Conservation (phyloP, 2,888 invertebrate genomes). For the Malachius bipustulatus region DNA sequence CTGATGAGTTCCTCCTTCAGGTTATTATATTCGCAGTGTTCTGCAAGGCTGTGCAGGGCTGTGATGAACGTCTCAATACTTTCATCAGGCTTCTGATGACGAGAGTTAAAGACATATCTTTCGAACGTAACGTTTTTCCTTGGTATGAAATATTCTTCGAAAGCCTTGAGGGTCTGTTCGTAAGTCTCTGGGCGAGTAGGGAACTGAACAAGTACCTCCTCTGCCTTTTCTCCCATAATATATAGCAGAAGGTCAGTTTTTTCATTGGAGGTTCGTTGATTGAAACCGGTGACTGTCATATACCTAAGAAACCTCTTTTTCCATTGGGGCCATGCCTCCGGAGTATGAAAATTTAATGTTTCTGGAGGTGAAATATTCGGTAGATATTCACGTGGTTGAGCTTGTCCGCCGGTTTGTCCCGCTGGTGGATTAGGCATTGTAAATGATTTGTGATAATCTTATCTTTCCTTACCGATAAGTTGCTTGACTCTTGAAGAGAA, state of each 20-base stretch:
- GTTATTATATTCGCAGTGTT: slow-evolving; percentile 20
- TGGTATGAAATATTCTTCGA: slow-evolving; percentile 17
- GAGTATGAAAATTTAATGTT: too few relatives aligned
- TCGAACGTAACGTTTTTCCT: slow-evolving; percentile 19
- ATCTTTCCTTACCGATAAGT: too few relatives aligned
- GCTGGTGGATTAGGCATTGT: too few relatives aligned
- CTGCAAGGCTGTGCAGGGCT: slow-evolving; percentile 18
- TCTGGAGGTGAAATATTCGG: too few relatives aligned
- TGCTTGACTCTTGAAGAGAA: too few relatives aligned
- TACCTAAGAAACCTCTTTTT: slow-evolving; percentile 6
- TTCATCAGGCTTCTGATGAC: slow-evolving; percentile 17
- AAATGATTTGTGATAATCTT: too few relatives aligned
- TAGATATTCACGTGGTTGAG: too few relatives aligned
- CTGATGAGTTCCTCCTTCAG: slow-evolving; percentile 21
- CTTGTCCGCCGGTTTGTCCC: too few relatives aligned
- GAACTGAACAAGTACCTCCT: slow-evolving; percentile 12
- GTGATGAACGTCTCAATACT: slow-evolving; percentile 18
- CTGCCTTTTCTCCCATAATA: slow-evolving; percentile 17
- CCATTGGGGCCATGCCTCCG: too few relatives aligned
- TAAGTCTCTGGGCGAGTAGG: slow-evolving; percentile 6
- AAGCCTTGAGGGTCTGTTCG: slow-evolving; percentile 9
- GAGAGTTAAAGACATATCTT: slow-evolving; percentile 18
- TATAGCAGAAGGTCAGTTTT: slow-evolving; percentile 18
- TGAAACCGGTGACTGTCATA: slow-evolving; percentile 3
- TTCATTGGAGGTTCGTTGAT: slow-evolving; percentile 11